Evolutionary conservation across 1,140 invertebrate species (phyloP).

Genomic region (Ceratosolen fusciceps): DNA sequence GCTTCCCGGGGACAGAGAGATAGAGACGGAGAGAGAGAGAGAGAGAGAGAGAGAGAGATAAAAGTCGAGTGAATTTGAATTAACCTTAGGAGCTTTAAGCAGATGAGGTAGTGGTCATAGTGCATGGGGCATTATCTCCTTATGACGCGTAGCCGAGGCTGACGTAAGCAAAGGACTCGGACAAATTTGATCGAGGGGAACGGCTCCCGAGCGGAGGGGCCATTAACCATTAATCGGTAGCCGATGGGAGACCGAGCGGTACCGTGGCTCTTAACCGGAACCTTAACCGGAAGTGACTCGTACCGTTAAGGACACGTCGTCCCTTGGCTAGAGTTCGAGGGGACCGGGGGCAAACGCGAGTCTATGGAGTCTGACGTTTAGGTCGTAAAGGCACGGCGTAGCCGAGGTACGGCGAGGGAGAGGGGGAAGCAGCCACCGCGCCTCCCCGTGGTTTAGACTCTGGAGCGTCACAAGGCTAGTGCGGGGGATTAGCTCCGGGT

Average conservation of each 20-base stretch:
- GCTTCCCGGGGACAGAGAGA: too few relatives aligned
- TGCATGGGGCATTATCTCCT: background rate
- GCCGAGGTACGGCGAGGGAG: too few relatives aligned
- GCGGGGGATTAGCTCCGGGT: constrained; percentile 25
- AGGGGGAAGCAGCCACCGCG: background rate
- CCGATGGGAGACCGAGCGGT: background rate
- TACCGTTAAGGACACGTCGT: constrained; percentile 19
- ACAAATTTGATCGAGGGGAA: background rate
- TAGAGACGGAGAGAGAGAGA: too few relatives aligned
- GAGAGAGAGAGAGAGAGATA: too few relatives aligned
- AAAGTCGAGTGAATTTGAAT: background rate
- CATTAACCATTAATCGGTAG: background rate
- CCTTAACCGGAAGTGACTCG: constrained; percentile 31
- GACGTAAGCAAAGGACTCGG: background rate
- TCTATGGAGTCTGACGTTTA: constrained; percentile 22
- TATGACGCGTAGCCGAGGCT: background rate
- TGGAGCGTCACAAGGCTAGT: background rate
- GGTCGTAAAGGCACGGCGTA: background rate
- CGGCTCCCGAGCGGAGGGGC: background rate
- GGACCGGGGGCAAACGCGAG: background rate
- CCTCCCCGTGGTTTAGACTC: constrained; percentile 26
- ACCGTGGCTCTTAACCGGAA: constrained; percentile 31
- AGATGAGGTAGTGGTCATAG: background rate
- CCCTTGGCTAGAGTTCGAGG: constrained; percentile 9
- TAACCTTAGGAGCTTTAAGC: background rate